A percentile compares a stretch with the other conserved stretches of the same genome.
Conservation (phyloP, 2,888 invertebrate genomes). For the Torymus texanus region DNA sequence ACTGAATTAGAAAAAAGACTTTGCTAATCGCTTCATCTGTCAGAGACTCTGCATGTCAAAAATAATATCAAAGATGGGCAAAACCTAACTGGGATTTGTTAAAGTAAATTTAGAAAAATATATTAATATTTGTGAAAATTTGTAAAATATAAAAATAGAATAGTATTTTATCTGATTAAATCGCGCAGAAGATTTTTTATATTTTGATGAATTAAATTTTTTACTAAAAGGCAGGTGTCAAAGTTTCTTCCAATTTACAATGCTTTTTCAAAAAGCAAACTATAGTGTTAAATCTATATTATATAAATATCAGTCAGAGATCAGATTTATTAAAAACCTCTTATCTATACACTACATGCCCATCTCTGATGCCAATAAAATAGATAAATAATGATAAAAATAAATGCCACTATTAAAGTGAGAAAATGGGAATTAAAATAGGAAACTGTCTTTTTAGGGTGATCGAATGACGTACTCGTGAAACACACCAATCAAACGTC, state of each 20-base stretch:
- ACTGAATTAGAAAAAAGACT: conserved; percentile 30
- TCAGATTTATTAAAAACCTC: too few relatives aligned
- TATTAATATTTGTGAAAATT: background rate
- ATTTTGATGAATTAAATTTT: too few relatives aligned
- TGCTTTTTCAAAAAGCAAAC: too few relatives aligned
- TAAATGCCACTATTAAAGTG: conserved; percentile 31
- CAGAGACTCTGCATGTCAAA: conserved; percentile 44
- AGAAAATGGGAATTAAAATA: conserved; percentile 49
- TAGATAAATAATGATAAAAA: conserved; percentile 46
- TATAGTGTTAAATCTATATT: too few relatives aligned
- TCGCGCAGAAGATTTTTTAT: too few relatives aligned
- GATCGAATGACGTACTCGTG: conserved; percentile 57
- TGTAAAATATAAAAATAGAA: too few relatives aligned
- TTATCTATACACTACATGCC: background rate
- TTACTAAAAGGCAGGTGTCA: too few relatives aligned
- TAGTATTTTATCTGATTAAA: too few relatives aligned
- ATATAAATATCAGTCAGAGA: too few relatives aligned
- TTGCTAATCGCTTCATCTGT: conserved; percentile 49
- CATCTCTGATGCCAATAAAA: conserved; percentile 48
- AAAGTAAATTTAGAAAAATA: background rate
- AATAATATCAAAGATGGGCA: conserved; percentile 49
- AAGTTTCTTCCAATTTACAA: too few relatives aligned
- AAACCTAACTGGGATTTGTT: background rate
- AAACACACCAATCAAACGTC: conserved; percentile 52
- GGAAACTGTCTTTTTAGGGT: conserved; percentile 57